Conservation (phyloP, 2,113 vertebrate species). For the Geococcyx californianus region DNA sequence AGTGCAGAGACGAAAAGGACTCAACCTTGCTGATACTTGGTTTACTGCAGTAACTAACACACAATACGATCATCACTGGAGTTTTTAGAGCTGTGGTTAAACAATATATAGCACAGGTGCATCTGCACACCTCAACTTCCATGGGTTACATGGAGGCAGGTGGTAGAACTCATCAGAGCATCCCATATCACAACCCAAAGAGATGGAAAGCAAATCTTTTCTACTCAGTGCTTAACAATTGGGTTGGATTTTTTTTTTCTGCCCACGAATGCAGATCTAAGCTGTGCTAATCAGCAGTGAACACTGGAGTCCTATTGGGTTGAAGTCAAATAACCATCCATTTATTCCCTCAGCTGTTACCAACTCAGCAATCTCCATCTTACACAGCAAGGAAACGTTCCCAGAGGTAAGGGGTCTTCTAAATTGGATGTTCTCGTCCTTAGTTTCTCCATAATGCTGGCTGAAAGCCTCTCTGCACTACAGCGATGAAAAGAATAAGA, state of each 20-base stretch:
- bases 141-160: neutral
- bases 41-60: neutral
- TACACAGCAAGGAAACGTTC: neutral
- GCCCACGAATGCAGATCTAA: conserved; percentile 24
- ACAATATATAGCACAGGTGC: neutral
- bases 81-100: neutral
- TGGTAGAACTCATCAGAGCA: neutral
- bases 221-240: neutral
- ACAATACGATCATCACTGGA: neutral
- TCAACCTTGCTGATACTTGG: neutral
- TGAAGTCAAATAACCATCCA: conserved; percentile 35
- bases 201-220: neutral
- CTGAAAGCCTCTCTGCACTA: conserved; percentile 36
- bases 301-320: conserved; percentile 18
- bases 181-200: neutral
- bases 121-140: neutral
- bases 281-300: conserved; percentile 22
- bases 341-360: conserved; percentile 33
- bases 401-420: conserved; percentile 16
- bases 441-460: conserved; percentile 12
- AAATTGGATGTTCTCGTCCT: conserved; percentile 38
- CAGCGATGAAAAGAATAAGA: conserved; percentile 53
- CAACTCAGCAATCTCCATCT: conserved; percentile 48
- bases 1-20: neutral
- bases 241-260: neutral